phyloP scores from a whole-genome alignment of 2,797 vertebrate genomes.

The Fistularia commersonii region DNA sequence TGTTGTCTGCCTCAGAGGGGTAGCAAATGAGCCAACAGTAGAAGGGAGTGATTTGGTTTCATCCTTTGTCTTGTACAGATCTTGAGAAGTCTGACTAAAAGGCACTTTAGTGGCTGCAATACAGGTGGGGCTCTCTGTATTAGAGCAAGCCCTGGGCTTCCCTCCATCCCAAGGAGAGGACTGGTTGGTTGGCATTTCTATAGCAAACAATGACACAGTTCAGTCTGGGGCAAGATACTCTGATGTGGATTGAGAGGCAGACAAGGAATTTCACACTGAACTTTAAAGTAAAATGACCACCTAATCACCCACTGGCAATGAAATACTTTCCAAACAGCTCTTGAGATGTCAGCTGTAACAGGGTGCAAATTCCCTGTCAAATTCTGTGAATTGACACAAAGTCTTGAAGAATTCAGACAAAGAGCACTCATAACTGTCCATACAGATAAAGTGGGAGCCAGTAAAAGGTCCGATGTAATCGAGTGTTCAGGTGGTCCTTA shows the following conservation, averaged over 20 bases:
- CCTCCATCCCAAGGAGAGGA: slow-evolving; percentile 67
- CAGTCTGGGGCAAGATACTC: slow-evolving; percentile 9
- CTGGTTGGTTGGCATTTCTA: slow-evolving; percentile 74
- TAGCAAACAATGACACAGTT: background rate
- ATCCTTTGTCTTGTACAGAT: slow-evolving; percentile 42
- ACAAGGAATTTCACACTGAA: no score
- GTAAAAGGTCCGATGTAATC: no score
- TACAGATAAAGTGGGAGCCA: slow-evolving; percentile 6
- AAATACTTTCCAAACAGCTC: slow-evolving; percentile 52
- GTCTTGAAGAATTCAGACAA: slow-evolving; percentile 27
- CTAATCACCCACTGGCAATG: background rate
- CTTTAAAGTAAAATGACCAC: no score
- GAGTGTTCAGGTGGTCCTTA: slow-evolving; percentile 35
- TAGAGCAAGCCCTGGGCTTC: slow-evolving; percentile 66
- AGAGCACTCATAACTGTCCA: slow-evolving; percentile 43
- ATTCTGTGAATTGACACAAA: slow-evolving; percentile 11
- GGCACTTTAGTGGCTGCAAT: slow-evolving; percentile 78
- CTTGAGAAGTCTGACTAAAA: slow-evolving; percentile 60
- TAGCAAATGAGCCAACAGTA: slow-evolving; percentile 22
- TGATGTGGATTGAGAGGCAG: slow-evolving; percentile 29
- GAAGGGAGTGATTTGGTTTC: slow-evolving; percentile 21
- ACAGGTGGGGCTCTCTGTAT: slow-evolving; percentile 54
- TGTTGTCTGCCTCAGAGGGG: slow-evolving; percentile 14
- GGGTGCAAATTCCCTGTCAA: slow-evolving; percentile 14
- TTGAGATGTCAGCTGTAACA: slow-evolving; percentile 50